Evolutionary conservation across 2,797 vertebrate genomes (phyloP).

Genomic region (Lophius americanus): DNA sequence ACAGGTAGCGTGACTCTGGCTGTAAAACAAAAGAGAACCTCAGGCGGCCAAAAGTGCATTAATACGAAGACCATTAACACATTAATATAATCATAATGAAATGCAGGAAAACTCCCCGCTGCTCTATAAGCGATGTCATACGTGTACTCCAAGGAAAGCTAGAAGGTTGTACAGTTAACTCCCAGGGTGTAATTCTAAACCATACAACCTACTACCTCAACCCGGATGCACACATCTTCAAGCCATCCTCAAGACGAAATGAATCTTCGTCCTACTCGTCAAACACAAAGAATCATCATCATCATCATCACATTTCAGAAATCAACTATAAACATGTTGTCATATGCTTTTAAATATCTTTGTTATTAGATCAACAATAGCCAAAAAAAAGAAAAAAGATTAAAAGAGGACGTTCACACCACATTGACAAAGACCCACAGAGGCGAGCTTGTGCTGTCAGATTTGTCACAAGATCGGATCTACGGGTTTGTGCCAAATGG

Average conservation of each 20-base stretch:
- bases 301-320: not conserved
- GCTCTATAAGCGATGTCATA: constrained; percentile 85
- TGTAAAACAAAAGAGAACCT: constrained; percentile 48
- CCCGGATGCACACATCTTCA: constrained; percentile 97
- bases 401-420: constrained; percentile 80
- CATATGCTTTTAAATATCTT: too few relatives aligned
- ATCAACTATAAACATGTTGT: not conserved
- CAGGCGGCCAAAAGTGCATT: constrained; percentile 21
- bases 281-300: not conserved
- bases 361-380: too few relatives aligned
- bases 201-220: constrained; percentile 99
- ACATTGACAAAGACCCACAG: constrained; percentile 99
- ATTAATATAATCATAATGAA: not conserved
- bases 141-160: constrained; percentile 99
- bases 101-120: constrained; percentile 2
- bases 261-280: not conserved
- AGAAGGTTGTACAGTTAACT: constrained; percentile 99
- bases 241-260: not conserved
- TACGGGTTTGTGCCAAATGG: constrained; percentile 99
- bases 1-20: constrained; percentile 23
- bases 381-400: constrained; percentile 26
- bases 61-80: constrained; percentile 17
- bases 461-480: constrained; percentile 99
- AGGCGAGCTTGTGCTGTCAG: constrained; percentile 95
- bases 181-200: constrained; percentile 99